A percentile compares a stretch with the other conserved stretches of the same genome.
Evolutionary conservation across 2,113 vertebrate genomes (phyloP).

Genomic region (Isichthys henryi): DNA sequence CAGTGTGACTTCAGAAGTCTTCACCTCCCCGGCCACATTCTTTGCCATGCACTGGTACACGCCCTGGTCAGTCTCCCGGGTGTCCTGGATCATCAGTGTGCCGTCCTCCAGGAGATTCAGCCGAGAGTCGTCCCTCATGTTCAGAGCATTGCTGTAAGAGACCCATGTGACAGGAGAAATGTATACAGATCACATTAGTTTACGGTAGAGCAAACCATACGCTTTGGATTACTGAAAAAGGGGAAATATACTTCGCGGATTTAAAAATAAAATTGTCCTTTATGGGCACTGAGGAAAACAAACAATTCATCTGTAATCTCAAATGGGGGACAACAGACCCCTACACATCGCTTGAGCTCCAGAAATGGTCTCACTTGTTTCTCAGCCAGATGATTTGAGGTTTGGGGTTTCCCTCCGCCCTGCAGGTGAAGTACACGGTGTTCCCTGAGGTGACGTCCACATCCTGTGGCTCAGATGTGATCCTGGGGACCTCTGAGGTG

Average conservation of each 20-base stretch:
- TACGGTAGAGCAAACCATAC: neutral
- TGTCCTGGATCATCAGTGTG: conserved; percentile 93
- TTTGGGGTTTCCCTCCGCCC: conserved; percentile 96
- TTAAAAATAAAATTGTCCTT: neutral
- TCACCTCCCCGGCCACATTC: conserved; percentile 90
- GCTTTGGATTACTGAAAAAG: conserved; percentile 34
- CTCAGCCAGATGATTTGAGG: conserved; percentile 99
- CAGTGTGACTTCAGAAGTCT: conserved; percentile 89
- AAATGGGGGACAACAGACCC: neutral
- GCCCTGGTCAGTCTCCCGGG: conserved; percentile 88
- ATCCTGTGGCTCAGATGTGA: conserved; percentile 94
- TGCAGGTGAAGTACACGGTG: conserved; percentile 96
- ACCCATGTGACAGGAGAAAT: neutral
- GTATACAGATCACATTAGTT: neutral
- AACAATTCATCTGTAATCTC: conserved; percentile 34
- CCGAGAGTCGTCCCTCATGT: conserved; percentile 88
- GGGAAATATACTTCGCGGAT: neutral
- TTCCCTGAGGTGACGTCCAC: conserved; percentile 92
- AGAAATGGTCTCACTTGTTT: conserved; percentile 78
- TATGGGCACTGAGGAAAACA: neutral
- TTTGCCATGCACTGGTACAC: conserved; percentile 98
- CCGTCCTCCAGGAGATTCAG: conserved; percentile 91
- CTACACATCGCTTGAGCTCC: neutral
- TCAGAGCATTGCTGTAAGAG: conserved; percentile 72
- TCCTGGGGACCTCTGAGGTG: conserved; percentile 81